Conservation (phyloP, 2,888 invertebrate species). For the Theodoxus fluviatilis region DNA sequence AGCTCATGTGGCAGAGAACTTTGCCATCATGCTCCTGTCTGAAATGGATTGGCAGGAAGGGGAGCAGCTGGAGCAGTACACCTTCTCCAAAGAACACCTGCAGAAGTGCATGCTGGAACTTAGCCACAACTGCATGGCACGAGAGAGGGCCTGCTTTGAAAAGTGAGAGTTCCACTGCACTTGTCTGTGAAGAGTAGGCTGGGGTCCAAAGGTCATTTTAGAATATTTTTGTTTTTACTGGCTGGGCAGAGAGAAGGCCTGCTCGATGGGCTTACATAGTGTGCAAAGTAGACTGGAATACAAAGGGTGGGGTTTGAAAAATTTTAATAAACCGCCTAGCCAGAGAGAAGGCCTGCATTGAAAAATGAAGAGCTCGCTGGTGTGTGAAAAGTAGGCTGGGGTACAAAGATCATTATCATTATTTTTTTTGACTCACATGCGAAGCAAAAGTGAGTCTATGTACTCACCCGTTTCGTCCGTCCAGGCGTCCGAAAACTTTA, state of each 20-base stretch:
- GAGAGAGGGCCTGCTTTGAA: slow-evolving; percentile 62
- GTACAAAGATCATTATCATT: no score
- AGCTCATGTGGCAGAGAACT: slow-evolving; percentile 61
- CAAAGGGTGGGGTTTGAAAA: no score
- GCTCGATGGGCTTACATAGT: no score
- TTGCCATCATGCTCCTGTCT: slow-evolving; percentile 51
- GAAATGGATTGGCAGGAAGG: slow-evolving; percentile 36
- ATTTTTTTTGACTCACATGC: no score
- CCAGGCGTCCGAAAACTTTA: no score
- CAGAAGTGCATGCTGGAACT: slow-evolving; percentile 54
- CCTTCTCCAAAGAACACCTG: slow-evolving; percentile 54
- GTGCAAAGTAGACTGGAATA: no score
- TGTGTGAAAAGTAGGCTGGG: background rate
- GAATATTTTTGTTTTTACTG: no score
- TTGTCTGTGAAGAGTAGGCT: background rate
- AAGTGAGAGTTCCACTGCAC: slow-evolving; percentile 39
- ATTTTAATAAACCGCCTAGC: slow-evolving; percentile 59
- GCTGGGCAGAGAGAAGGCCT: no score
- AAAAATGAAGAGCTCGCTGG: slow-evolving; percentile 43
- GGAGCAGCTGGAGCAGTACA: slow-evolving; percentile 45
- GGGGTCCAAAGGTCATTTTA: no score
- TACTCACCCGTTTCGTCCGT: no score
- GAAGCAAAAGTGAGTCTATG: no score
- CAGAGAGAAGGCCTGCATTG: slow-evolving; percentile 60
- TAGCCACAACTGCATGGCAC: slow-evolving; percentile 54